These are phyloP conservation scores for Morpho deidamia DNA, from an alignment of 2,888 invertebrate species.

Conservation along the genomic window DNA sequence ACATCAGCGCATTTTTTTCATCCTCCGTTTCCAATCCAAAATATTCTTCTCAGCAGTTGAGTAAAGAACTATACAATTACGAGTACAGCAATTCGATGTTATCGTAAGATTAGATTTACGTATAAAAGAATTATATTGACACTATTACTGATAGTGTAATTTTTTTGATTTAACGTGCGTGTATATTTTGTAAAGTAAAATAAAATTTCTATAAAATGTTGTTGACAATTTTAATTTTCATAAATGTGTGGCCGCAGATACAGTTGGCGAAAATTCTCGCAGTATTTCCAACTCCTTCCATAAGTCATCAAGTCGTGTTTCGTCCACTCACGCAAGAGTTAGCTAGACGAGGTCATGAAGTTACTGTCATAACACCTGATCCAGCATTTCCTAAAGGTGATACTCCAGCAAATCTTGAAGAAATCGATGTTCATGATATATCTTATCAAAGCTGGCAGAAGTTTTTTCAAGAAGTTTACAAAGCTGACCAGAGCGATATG, in stretches of 20 bases:
- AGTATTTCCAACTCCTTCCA: conserved; percentile 41
- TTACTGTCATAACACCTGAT: conserved; percentile 47
- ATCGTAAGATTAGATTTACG: no score
- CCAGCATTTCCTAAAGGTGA: conserved; percentile 38
- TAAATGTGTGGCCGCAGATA: not conserved
- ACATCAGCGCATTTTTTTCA: no score
- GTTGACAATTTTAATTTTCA: not conserved
- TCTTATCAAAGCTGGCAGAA: conserved; percentile 35
- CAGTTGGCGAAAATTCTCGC: conserved; percentile 41
- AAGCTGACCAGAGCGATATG: conserved; percentile 5
- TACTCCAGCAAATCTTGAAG: conserved; percentile 37
- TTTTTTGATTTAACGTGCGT: no score
- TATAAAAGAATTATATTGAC: no score
- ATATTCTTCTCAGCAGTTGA: no score
- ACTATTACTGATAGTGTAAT: no score
- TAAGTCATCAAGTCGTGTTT: conserved; percentile 42
- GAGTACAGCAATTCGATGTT: no score
- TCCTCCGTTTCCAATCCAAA: no score
- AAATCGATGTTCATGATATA: conserved; percentile 42
- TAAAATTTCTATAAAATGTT: no score
- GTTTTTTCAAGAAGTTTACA: conserved; percentile 10
- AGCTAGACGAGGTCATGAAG: conserved; percentile 46
- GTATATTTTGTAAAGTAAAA: no score
- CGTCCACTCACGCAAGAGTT: conserved; percentile 44
- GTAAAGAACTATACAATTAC: no score